A percentile compares a stretch with the other conserved stretches of the same genome.
Conservation (phyloP, 2,113 vertebrate genomes). For the Kryptolebias marmoratus region DNA sequence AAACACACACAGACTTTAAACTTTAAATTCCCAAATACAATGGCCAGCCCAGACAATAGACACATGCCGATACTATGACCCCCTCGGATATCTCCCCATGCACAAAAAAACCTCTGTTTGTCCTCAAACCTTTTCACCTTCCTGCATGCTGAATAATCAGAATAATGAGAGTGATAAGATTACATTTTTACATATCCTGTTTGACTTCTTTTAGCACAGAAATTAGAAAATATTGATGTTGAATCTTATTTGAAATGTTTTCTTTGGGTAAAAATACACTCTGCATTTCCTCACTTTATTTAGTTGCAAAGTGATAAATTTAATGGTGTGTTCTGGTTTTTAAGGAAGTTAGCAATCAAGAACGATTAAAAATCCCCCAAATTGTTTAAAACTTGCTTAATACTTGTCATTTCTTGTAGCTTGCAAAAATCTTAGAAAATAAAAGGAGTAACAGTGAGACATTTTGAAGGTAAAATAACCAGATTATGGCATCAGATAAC, state of each 20-base stretch:
- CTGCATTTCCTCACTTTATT: too few species aligned
- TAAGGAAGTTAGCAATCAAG: too few species aligned
- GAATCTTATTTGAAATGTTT: constrained; percentile 7
- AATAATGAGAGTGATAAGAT: constrained; percentile 55
- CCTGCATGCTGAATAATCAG: constrained; percentile 42
- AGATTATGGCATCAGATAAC: constrained; percentile 9
- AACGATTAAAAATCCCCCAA: background rate
- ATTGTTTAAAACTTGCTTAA: background rate
- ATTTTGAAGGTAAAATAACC: constrained; percentile 5
- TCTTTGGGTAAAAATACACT: too few species aligned
- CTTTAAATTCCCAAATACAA: constrained; percentile 69
- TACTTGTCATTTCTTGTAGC: background rate
- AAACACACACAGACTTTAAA: constrained; percentile 67
- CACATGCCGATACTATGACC: constrained; percentile 75
- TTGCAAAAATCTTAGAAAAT: background rate
- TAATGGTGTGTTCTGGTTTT: constrained; percentile 11
- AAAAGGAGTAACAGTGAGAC: background rate
- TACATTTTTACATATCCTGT: constrained; percentile 45
- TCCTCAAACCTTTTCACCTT: constrained; percentile 15
- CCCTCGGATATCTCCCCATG: constrained; percentile 43
- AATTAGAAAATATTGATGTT: constrained; percentile 51
- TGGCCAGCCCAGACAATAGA: constrained; percentile 69
- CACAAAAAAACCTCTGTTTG: constrained; percentile 53
- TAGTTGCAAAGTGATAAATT: too few species aligned
- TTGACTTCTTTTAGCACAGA: constrained; percentile 40